Conservation (phyloP, 1,140 invertebrate genomes). For the Lepidurus arcticus region DNA sequence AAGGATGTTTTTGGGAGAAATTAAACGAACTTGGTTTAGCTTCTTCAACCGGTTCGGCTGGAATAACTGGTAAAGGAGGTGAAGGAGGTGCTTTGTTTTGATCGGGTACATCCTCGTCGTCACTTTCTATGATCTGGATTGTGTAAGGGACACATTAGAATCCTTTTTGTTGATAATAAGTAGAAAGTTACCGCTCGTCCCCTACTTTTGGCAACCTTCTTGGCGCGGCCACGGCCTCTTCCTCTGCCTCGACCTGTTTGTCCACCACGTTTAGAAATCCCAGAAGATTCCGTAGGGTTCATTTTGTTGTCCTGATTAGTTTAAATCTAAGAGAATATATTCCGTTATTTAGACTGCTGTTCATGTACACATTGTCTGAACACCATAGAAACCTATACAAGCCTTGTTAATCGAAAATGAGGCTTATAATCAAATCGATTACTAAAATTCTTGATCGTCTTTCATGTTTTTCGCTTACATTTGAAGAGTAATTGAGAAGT, state of each 20-base stretch:
- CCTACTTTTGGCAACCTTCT: slow-evolving; percentile 63
- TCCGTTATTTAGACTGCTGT: too few species aligned
- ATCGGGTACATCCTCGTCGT: slow-evolving; percentile 57
- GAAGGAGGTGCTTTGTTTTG: slow-evolving; percentile 47
- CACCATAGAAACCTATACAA: too few species aligned
- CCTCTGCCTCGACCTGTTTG: slow-evolving; percentile 41
- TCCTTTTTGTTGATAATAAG: slow-evolving; percentile 25
- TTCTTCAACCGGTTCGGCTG: slow-evolving; percentile 10
- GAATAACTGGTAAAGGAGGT: slow-evolving; percentile 41
- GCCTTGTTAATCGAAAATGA: too few species aligned
- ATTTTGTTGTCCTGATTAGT: background rate
- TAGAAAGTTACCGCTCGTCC: background rate
- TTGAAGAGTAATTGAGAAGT: too few species aligned
- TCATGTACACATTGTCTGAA: too few species aligned
- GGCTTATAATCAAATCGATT: too few species aligned
- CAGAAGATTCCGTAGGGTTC: background rate
- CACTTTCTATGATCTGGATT: slow-evolving; percentile 57
- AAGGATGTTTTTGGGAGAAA: background rate
- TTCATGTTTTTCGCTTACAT: too few species aligned
- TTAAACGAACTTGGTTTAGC: slow-evolving; percentile 3
- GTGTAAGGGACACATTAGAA: background rate
- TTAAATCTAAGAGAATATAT: background rate
- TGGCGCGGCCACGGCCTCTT: slow-evolving; percentile 52
- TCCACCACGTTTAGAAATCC: background rate
- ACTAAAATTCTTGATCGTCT: too few species aligned